phyloP scores from a whole-genome alignment of 2,888 invertebrate genomes.

The Allygus modestus region DNA sequence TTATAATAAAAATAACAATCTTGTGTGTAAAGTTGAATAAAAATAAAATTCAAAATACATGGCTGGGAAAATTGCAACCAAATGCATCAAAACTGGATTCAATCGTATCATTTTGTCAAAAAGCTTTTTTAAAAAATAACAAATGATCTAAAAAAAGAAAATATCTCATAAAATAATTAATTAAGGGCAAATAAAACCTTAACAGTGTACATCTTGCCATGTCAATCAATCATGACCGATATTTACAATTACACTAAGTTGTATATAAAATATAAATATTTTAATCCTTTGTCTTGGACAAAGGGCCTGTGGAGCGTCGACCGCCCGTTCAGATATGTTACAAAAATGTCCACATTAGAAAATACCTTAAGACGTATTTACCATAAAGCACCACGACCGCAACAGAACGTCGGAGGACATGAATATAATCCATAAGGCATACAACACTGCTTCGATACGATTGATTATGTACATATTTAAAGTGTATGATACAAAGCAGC shows the following conservation, averaged over 20 bases:
- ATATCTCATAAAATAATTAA: background rate
- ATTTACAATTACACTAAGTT: constrained; percentile 47
- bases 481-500: constrained; percentile 53
- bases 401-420: constrained; percentile 16
- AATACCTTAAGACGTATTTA: constrained; percentile 54
- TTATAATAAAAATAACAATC: no score
- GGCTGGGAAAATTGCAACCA: no score
- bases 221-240: background rate
- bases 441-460: constrained; percentile 49
- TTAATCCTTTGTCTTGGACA: constrained; percentile 34
- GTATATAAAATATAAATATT: constrained; percentile 60
- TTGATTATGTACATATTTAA: constrained; percentile 52
- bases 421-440: constrained; percentile 56
- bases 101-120: no score
- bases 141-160: background rate
- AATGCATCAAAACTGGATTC: no score
- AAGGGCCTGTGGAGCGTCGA: background rate
- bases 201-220: constrained; percentile 46
- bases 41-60: no score
- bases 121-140: background rate
- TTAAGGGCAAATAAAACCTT: no score
- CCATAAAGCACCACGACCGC: constrained; percentile 55
- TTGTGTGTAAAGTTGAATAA: no score
- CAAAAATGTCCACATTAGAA: constrained; percentile 59
- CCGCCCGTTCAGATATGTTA: constrained; percentile 51